Base-by-base conservation (phyloP, 2,797 vertebrate species). In the Neoniphon sammara region DNA sequence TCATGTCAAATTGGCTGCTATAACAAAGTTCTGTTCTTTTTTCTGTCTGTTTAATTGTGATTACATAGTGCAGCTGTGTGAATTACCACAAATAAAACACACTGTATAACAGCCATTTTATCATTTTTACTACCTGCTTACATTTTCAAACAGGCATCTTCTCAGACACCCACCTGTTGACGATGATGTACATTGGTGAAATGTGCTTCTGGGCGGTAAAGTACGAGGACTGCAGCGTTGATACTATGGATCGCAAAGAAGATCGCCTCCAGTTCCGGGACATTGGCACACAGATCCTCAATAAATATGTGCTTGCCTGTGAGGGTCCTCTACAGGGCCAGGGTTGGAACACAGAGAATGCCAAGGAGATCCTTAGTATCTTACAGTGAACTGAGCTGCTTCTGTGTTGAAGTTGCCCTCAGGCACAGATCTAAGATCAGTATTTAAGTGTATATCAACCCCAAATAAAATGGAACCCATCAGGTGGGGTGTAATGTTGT, bases 121-220 rank as follows among this genome's bases (percentile, higher is more conserved):
- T 77, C 7, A 42, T 56, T 1, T 44, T 62, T 23, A 64, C 15
- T 18, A 25, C 6, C 1, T 73, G 4, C 27, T 77, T 65, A 18
- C 84, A 34, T 68, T 65, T 81, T 74, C 14, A 1, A 49, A 31
- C 84, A 99, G 97, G 97, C 73, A 82, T 98, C 85, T 98, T 97
- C 90, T 98, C 96, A 77, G 97, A 98, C 87, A 98, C 96, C 65
- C 97, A 98, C 81, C 91, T 98, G 82, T 88, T 99, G 91, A 97
- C 97, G 0, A 96, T 98, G 96, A 98, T 99, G 97, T 99, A 98
- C 91, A 94, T 96, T 4, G 97, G 97, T 63, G 97, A 99, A 94
- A 97, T 99, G 96, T 99, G 97, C 92, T 98, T 96, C 91, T 99
- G 97, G 97, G 96, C 96, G 20, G 94, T 97, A 72, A 97, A 94